A percentile compares a stretch with the other conserved stretches of the same genome.
Conservation (phyloP, 2,888 invertebrate genomes). For the Bimastos eiseni region DNA sequence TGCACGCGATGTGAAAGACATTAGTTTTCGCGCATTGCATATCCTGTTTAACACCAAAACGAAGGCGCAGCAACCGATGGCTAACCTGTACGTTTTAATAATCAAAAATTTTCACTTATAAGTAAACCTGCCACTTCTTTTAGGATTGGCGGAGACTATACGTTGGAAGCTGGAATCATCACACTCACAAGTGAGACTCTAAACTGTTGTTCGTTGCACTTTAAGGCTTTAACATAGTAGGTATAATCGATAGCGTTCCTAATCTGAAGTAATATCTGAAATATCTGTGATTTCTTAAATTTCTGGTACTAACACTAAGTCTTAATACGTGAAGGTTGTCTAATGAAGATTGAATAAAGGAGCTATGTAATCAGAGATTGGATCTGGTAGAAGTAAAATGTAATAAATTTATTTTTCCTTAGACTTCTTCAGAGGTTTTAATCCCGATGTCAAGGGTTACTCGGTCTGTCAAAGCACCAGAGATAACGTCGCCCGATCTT, state of each 20-base stretch:
- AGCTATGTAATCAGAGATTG: background rate
- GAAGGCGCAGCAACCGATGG: too few species aligned
- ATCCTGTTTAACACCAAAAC: too few species aligned
- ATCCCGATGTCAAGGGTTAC: constrained; percentile 42
- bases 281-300: too few species aligned
- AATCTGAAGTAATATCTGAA: too few species aligned
- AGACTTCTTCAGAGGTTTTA: constrained; percentile 43
- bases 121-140: background rate
- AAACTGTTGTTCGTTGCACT: background rate
- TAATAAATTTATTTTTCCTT: background rate
- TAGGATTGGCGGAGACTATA: constrained; percentile 35
- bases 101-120: too few species aligned
- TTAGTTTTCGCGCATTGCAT: too few species aligned
- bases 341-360: background rate
- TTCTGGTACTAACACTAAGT: too few species aligned
- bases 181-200: constrained; percentile 34
- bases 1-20: too few species aligned
- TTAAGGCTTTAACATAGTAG: background rate
- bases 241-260: background rate
- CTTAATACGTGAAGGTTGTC: background rate
- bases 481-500: constrained; percentile 20
- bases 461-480: constrained; percentile 30
- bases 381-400: background rate
- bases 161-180: constrained; percentile 25
- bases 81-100: too few species aligned